A percentile compares a stretch with the other conserved stretches of the same genome.
Conservation (phyloP, 2,797 vertebrate genomes). For the Brachyalestes nurse region DNA sequence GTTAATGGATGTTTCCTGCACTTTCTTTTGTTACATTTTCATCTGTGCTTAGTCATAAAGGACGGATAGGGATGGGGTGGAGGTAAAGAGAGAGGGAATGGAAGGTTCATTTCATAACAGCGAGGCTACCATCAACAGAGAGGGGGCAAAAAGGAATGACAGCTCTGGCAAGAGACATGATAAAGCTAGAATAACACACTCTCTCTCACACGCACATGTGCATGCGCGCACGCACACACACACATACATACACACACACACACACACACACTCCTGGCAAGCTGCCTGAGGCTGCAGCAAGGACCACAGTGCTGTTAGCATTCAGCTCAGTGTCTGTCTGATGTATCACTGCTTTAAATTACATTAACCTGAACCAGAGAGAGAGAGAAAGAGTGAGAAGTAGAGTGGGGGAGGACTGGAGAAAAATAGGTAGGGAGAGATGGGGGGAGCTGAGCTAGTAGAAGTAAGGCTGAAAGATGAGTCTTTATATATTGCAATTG, state of each 20-base stretch:
- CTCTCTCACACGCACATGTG: neutral
- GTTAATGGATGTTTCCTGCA: constrained; percentile 21
- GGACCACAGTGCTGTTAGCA: constrained; percentile 45
- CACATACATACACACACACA: constrained; percentile 10
- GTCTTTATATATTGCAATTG: too few species aligned
- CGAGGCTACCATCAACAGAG: constrained; percentile 14
- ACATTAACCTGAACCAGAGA: constrained; percentile 58
- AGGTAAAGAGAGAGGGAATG: neutral
- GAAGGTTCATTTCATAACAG: constrained; percentile 20
- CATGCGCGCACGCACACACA: neutral
- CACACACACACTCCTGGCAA: constrained; percentile 7
- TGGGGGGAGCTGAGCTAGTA: neutral
- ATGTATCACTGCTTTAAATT: constrained; percentile 59
- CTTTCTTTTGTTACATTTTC: neutral
- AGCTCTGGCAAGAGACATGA: constrained; percentile 25
- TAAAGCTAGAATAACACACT: constrained; percentile 28
- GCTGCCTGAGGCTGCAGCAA: constrained; percentile 29
- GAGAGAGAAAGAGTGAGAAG: constrained; percentile 11
- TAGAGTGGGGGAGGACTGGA: constrained; percentile 1
- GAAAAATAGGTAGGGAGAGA: neutral
- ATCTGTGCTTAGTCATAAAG: too few species aligned
- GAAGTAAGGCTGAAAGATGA: neutral
- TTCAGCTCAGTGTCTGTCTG: constrained; percentile 45
- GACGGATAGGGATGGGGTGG: neutral
- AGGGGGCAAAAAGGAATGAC: constrained; percentile 23